Evolutionary conservation across 2,888 invertebrate species (phyloP), one percentile per base, ranked within the genome.

Genomic region (Petrolisthes manimaculis): DNA sequence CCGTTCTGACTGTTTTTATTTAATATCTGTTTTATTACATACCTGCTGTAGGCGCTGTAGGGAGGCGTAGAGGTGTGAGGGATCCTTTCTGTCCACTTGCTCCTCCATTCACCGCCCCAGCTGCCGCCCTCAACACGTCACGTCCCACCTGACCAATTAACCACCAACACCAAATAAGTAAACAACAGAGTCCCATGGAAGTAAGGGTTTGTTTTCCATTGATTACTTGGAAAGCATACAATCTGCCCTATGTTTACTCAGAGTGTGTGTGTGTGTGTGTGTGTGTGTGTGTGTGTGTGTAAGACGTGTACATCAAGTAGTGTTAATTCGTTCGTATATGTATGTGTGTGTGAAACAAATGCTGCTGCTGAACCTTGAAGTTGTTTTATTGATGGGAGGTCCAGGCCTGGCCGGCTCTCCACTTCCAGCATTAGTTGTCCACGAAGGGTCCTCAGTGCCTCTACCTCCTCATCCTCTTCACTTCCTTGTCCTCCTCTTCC

Each of bases 31-130:
- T 37, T 37, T 2, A 37, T 37, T 37, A 37, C 37, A 78, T 82
- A 84, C 88, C 88, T 88, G 84, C 51, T 88, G 88, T 4, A 88
- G 88, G 21, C 88, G 84, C 83, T 88, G 88, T 6, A 88, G 88
- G 6, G 88, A 88, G 37, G 84, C 88, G 69, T 88, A 88, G 37
- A 88, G 74, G 80, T 88, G 88, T 1, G 88, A 83, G 18, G 88
- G 82, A 75, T 88, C 88, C 53, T 84, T 84, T 54, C 24, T 84
- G 79, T 5, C n/a, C 80, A 0, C 81, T 55, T 5, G 69, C 84
- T 0, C n/a, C 88, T 4, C 71, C 71, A 12, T n/a, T n/a, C 14
- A 71, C 81, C 1, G 67, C 86, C 9, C 54, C 56, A 2, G 61
- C 56, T 6, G 88, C 88, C 4, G 88, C 88, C 3, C 61, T 18